Evolutionary conservation across 2,888 invertebrate species (phyloP).

Genomic region (Monochamus alternatus): DNA sequence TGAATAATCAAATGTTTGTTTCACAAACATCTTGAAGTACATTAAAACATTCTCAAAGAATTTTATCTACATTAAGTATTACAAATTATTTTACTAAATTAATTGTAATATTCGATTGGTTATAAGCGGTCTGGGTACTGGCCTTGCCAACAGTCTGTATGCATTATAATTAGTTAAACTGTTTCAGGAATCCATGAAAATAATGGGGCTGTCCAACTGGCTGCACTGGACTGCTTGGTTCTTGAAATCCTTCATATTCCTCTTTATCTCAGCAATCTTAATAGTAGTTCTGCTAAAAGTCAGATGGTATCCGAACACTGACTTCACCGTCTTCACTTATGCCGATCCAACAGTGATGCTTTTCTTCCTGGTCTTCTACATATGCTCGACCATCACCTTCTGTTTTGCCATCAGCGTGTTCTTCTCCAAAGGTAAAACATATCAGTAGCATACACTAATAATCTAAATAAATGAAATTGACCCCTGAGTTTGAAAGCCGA

Average conservation of each 20-base stretch:
- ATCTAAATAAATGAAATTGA: no score
- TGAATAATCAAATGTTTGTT: no score
- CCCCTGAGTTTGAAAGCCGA: no score
- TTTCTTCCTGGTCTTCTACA: constrained; percentile 81
- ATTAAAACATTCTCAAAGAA: no score
- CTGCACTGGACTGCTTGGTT: constrained; percentile 92
- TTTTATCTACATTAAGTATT: no score
- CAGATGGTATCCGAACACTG: constrained; percentile 64
- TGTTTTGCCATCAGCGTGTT: constrained; percentile 86
- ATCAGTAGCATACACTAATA: no score
- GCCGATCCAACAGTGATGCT: constrained; percentile 80
- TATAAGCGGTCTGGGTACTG: no score
- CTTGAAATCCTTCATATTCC: constrained; percentile 80
- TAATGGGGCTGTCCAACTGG: constrained; percentile 90
- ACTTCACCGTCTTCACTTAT: constrained; percentile 79
- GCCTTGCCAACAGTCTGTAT: no score
- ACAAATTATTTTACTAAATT: no score
- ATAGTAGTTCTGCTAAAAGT: constrained; percentile 74
- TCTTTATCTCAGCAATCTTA: constrained; percentile 75
- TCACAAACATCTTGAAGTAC: no score
- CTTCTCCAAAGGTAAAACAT: constrained; percentile 81
- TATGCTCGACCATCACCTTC: constrained; percentile 81
- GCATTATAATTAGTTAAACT: no score
- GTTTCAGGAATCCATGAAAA: constrained; percentile 86
- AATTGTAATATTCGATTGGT: no score